Base-by-base conservation (phyloP, 1,140 invertebrate genomes). In the Drosophila truncata region DNA sequence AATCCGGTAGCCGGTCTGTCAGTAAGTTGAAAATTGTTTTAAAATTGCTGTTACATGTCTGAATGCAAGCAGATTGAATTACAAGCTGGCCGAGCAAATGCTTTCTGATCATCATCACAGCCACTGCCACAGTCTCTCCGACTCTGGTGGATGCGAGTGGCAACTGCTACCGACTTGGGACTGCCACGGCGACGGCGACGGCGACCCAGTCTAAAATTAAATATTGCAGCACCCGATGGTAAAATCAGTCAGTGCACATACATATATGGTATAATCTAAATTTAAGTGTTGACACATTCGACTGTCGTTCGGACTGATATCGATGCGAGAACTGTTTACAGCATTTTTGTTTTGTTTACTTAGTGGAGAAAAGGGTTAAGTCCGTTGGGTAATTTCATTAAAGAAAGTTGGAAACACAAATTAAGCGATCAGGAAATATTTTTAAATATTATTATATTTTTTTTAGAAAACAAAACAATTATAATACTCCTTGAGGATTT, bases 11-110 rank as follows among this genome's bases (percentile, higher is more conserved):
- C 90, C 71, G 77, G 81, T 86, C 88, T 91, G 90, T 88, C 88
- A 91, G 90, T 86, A 91, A 91, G 76, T 91, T 91, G 90, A 91
- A 91, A 91, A 91, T 91, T 91, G 90, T 91, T 91, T 91, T 91
- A 91, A 91, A 91, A 91, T 91, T 91, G 90, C 90, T 88, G 90
- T 82, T 91, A 91, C 90, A 91, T 91, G 90, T 91, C 85, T 91
- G 90, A 91, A 91, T 91, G 90, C 90, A 91, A 91, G 83, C 81
- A 90, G 85, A 90, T 90, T 90, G 85, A 90, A 90, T 90, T 90
- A 90, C 85, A 90, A 85, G 81, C 84, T 88, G 75, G 69, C 81
- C 66, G 80, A 70, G 66, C 84, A 76, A 65, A 78, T 73, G 65
- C 65, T 50, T 65, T 77, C 75, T 61, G 58, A 72, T 77, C 55